These are phyloP conservation scores for Euglossa dilemma DNA, from an alignment of 1,140 invertebrate genomes.

Conservation along the genomic window DNA sequence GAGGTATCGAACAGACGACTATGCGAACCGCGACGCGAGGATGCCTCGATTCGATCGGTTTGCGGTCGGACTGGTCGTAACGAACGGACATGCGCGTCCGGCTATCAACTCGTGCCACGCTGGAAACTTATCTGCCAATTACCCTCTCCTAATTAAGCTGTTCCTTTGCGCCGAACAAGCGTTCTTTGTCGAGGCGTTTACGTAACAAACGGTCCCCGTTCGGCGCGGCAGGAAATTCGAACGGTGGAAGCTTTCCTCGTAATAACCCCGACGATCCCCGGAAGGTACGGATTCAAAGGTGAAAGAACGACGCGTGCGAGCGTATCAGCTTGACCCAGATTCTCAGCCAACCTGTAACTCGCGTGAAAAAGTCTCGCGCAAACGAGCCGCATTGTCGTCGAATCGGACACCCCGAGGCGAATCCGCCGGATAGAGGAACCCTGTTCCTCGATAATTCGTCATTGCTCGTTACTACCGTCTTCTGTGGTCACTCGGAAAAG, in stretches of 20 bases:
- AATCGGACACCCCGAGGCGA: not conserved
- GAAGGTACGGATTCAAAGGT: not conserved
- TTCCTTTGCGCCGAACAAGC: not conserved
- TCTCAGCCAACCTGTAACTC: not conserved
- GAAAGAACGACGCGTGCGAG: not conserved
- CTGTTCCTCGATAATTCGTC: not conserved
- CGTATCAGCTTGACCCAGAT: not conserved
- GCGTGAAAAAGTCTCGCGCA: not conserved
- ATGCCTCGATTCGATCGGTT: constrained; percentile 43
- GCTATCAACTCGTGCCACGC: constrained; percentile 7
- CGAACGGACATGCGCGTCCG: constrained; percentile 33
- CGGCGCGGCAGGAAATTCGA: not conserved
- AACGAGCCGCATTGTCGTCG: constrained; percentile 22
- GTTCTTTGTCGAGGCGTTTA: not conserved
- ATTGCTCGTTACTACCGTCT: too few relatives aligned
- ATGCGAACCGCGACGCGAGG: not conserved
- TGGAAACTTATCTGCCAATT: constrained; percentile 49
- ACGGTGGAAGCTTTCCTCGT: not conserved
- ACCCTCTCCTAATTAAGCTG: constrained; percentile 39
- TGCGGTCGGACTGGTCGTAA: constrained; percentile 2
- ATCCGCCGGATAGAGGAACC: not conserved
- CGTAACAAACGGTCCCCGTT: not conserved
- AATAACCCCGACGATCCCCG: not conserved
- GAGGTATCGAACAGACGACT: not conserved
- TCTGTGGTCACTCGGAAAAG: too few relatives aligned